These are phyloP conservation scores for Amiota mariae DNA, from an alignment of 2,888 invertebrate genomes.

Conservation along the genomic window DNA sequence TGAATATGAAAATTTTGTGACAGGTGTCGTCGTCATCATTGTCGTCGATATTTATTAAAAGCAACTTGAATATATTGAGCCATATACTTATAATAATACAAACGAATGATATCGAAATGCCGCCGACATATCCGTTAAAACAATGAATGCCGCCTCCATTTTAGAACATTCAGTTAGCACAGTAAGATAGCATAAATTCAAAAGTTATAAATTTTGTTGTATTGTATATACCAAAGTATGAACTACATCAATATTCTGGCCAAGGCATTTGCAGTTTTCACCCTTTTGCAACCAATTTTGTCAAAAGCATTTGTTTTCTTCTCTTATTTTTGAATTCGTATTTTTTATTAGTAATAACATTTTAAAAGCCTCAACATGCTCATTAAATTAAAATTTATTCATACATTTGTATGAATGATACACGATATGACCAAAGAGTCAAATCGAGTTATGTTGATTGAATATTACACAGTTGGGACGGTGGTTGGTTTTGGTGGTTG, in stretches of 20 bases:
- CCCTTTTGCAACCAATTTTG: no score
- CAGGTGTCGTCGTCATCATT: background rate
- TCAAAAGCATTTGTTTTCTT: background rate
- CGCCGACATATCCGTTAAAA: no score
- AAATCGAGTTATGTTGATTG: background rate
- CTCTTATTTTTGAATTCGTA: slow-evolving; percentile 22
- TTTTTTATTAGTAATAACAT: slow-evolving; percentile 65
- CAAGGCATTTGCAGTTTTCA: no score
- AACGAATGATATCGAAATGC: background rate
- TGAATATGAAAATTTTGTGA: background rate
- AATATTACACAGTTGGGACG: background rate
- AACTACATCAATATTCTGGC: no score
- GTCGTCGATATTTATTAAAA: background rate
- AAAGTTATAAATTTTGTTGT: no score
- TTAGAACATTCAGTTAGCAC: no score
- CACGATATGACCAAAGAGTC: slow-evolving; percentile 43
- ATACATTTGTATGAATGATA: slow-evolving; percentile 36
- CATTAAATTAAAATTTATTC: slow-evolving; percentile 59
- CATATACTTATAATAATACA: background rate
- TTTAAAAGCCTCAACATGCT: slow-evolving; percentile 62
- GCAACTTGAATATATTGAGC: background rate
- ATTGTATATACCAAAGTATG: no score
- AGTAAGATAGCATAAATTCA: no score
- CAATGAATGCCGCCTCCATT: no score
- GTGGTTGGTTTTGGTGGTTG: background rate